Base-by-base conservation (phyloP, 2,888 invertebrate genomes). In the Meandrusa payeni region DNA sequence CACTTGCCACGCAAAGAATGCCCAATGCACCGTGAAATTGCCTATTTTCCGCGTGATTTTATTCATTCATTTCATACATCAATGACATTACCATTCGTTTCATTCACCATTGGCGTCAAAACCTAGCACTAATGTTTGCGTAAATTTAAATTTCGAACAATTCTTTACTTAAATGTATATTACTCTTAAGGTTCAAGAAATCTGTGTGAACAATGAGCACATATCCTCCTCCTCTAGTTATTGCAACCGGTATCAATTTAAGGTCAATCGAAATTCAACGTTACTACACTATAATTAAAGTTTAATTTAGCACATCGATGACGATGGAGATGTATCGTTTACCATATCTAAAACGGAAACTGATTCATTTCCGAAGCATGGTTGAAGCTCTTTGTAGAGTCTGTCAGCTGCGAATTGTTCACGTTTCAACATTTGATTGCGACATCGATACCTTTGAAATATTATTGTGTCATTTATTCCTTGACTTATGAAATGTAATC, bases 281-380 rank as follows among this genome's bases (percentile, higher is more conserved):
- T 57, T 78, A 62, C 52, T 42, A 45, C 57, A 41, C 52, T 49
- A 55, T 51, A 41, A 48, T 53, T 71, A 76, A 55, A 61, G 79
- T 68, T 59, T 56, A 55, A 53, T 74, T 75, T 77, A 47, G 64
- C 62, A 66, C 61, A 70, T 54, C 54, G 52, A 50, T 55, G 55
- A 52, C 51, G 50, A 58, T 17, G 63, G 61, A 69, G 67, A 77
- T 79, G 76, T 81, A 76, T 80, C 75, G 78, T 79, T 82, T 82
- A 74, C 67, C 62, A 70, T 70, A 77, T 70, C 72, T 73, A 69
- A 71, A 78, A 76, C 80, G 83, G 83, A 82, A 80, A 81, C 85
- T 81, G 86, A 83, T 82, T 86, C 83, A 86, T 86, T 86, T 86
- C 83, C 85, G 85, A 83, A 85, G 85, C 81, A 83, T 72, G 78